Conservation (phyloP, 2,888 invertebrate genomes). For the Lycophotia porphyrea region DNA sequence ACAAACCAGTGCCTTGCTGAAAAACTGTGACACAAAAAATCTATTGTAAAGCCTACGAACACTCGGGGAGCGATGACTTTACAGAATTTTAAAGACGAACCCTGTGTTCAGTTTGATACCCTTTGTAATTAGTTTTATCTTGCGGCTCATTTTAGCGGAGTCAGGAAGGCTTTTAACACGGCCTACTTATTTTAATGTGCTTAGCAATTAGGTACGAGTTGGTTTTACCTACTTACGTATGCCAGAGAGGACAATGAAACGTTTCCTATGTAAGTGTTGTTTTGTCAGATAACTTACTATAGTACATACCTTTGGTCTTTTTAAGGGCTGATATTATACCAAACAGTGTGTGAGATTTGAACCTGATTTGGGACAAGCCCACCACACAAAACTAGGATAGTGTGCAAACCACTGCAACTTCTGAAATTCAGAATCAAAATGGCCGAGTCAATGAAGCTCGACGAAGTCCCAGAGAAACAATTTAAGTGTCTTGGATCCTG, state of each 20-base stretch:
- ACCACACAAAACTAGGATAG: no score
- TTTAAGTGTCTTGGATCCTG: no score
- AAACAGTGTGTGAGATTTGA: neutral
- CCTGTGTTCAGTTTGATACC: constrained; percentile 19
- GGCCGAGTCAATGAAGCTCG: no score
- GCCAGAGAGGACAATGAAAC: neutral
- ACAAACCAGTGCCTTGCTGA: neutral
- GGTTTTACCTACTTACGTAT: neutral
- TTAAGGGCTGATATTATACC: neutral
- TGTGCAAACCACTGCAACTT: no score
- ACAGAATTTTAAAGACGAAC: constrained; percentile 24
- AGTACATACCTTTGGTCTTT: neutral
- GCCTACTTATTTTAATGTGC: constrained; percentile 5
- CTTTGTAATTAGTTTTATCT: constrained; percentile 39
- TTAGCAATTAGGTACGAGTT: neutral
- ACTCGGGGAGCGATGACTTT: constrained; percentile 13
- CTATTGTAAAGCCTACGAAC: constrained; percentile 1
- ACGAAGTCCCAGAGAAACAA: no score
- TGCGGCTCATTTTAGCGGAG: constrained; percentile 6
- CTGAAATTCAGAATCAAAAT: no score
- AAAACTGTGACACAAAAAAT: constrained; percentile 11
- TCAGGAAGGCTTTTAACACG: constrained; percentile 16
- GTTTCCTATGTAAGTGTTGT: neutral
- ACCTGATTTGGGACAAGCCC: neutral
- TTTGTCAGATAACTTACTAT: neutral